Base-by-base conservation (phyloP, 2,113 vertebrate genomes). In the Istiophorus platypterus region DNA sequence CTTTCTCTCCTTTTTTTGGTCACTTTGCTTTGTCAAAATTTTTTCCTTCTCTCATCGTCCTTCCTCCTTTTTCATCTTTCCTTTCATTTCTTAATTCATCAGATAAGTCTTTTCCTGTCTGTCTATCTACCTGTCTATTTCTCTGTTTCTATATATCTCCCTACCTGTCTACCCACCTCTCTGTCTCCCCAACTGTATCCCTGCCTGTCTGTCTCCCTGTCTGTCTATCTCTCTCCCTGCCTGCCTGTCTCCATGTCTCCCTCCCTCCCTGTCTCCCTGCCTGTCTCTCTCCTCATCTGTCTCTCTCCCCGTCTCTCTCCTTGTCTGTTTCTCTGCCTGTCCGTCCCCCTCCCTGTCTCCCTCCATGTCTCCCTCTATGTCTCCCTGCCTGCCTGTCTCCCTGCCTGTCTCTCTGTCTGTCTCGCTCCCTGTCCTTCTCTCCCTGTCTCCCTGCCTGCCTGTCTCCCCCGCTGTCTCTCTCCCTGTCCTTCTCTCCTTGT, bases 101-200 rank as follows among this genome's bases (percentile, higher is more conserved):
- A 12, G 10, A 42, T 42, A 42, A 42, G 7, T 39, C 1, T 20
- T 5, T 51, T 2, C 22, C 2, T 24, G 0, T 66, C 8, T 47
- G 5, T 45, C 41, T 22, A 0, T 5, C 65, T 56, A 6, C 34
- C 24, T 29, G 2, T 39, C 24, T 41, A 3, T 59, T 18, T 54
- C 2, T 59, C 59, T 47, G 0, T 13, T 8, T 74, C 17, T 27
- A 0, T 51, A 61, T 4, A 0, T 67, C 42, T 59, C 2, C 39
- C 69, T 72, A 1, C 69, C 18, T 73, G 2, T 79, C 51, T 56
- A 0, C 61, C 42, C 41, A 0, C 39, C 24, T 58, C 0, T 39
- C 27, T 20, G 0, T 39, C 39, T 59, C 0, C 59, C 75, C 14
- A 0, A 24, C 6, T 47, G 0, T 47, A 11, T 13, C 0, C 10